These are phyloP conservation scores for Teleiodes luculella DNA, from an alignment of 2,888 invertebrate species.

Conservation along the genomic window DNA sequence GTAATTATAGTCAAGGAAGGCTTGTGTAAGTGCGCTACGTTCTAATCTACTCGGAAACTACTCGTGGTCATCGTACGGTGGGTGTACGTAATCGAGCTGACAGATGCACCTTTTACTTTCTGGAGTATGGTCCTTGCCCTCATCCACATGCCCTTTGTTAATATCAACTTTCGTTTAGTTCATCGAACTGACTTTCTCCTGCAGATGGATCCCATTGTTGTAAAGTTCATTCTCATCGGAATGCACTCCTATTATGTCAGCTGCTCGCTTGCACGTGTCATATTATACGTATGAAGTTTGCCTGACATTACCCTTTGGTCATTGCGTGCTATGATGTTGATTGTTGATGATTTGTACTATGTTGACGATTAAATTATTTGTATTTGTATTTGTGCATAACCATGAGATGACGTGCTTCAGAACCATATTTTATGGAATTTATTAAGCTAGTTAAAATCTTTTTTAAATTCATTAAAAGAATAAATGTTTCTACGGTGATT, in stretches of 20 bases:
- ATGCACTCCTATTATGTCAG: constrained; percentile 67
- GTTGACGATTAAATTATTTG: no score
- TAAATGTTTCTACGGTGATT: no score
- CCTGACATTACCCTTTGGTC: constrained; percentile 10
- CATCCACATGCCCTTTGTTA: constrained; percentile 47
- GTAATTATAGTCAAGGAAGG: constrained; percentile 5
- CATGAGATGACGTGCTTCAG: no score
- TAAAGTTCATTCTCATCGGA: constrained; percentile 64
- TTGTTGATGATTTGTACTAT: neutral
- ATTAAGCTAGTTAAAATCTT: no score
- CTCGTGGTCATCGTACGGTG: no score
- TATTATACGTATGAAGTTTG: constrained; percentile 36
- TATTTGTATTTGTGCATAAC: no score
- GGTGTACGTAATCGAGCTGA: constrained; percentile 12
- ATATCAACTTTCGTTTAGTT: constrained; percentile 70
- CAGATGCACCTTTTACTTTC: constrained; percentile 57
- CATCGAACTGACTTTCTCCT: constrained; percentile 77
- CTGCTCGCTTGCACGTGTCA: constrained; percentile 54
- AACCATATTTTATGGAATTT: no score
- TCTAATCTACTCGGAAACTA: neutral
- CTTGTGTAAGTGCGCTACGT: neutral
- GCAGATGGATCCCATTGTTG: constrained; percentile 55
- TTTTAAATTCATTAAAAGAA: no score
- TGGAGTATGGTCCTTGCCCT: constrained; percentile 36
- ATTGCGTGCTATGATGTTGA: constrained; percentile 11